A percentile compares a stretch with the other conserved stretches of the same genome.
Evolutionary conservation across 1,140 invertebrate genomes (phyloP).

Genomic region (Drosophila arizonae): DNA sequence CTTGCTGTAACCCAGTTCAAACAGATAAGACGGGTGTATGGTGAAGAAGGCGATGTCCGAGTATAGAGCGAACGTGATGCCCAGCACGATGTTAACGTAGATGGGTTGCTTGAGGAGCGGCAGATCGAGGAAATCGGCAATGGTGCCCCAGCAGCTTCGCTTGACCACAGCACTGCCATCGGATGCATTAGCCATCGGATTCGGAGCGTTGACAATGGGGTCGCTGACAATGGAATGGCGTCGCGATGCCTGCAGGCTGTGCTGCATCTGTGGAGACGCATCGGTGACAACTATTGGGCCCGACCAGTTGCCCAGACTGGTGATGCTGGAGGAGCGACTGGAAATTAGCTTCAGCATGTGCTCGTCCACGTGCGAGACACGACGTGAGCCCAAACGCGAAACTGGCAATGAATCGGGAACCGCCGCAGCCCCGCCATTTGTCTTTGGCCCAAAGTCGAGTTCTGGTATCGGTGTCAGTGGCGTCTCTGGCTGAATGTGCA

Average conservation of each 20-base stretch:
- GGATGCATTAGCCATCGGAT: neutral
- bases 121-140: conserved; percentile 85
- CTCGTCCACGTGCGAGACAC: conserved; percentile 59
- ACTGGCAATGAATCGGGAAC: conserved; percentile 1
- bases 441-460: neutral
- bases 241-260: conserved; percentile 62
- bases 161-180: neutral
- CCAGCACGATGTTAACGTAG: conserved; percentile 86
- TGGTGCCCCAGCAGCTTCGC: conserved; percentile 64
- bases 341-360: conserved; percentile 45
- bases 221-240: conserved; percentile 34
- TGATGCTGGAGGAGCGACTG: conserved; percentile 77
- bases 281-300: conserved; percentile 76
- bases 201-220: neutral
- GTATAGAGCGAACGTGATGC: conserved; percentile 84
- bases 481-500: conserved; percentile 62
- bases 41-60: conserved; percentile 87
- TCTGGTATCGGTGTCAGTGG: conserved; percentile 32
- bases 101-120: conserved; percentile 85
- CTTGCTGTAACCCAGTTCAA: conserved; percentile 83
- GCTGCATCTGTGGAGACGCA: conserved; percentile 70
- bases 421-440: neutral
- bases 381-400: conserved; percentile 13
- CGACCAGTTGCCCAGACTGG: conserved; percentile 82
- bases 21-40: conserved; percentile 84